Evolutionary conservation across 2,113 vertebrate species (phyloP), one percentile per base, ranked within the genome.

Genomic region (Hippocampus abdominalis): DNA sequence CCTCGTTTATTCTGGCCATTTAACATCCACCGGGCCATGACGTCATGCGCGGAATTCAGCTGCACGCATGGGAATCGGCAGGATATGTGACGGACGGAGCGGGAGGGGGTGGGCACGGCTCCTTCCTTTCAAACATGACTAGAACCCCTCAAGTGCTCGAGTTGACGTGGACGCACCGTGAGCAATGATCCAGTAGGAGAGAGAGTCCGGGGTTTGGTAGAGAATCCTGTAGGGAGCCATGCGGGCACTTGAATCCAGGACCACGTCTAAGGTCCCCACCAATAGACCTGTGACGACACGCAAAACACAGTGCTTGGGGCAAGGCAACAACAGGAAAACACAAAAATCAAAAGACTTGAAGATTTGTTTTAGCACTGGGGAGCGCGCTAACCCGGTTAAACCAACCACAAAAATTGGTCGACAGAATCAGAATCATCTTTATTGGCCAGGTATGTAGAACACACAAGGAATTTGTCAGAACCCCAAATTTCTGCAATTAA

Each of bases 161-260:
- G 27, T 40, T 54, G 60, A 21, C 60, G n/a, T 11, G n/a, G 9
- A 80, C 95, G 89, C 91, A 99, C 97, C 97, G 74, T 97, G 97
- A 76, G 96, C 97, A 7, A 99, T 96, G 83, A 94, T 95, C 95
- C 95, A 99, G 72, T 97, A 99, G 49, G 92, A 89, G 72, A 98
- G 86, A 51, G 96, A 97, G 84, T 99, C 97, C 0, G 96, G 96
- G 2, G 96, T 97, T 87, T 98, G 97, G 85, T 99, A 98, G 13
- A 99, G 93, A 83, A 99, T 98, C 77, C 97, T 91, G 81, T 97
- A 99, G 0, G 97, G 97, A 40, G 96, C 96, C 48, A 96, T 93
- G 3, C 97, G 94, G 70, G 97, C 97, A 39, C 95, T 99, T 66
- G 97, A 99, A 89, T 99, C 97, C 91, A 99, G 63, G 44, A 99